Conservation (phyloP, 30 jellyfish, hydroid and myxozoan species). For the Cassiopea xamachana region DNA sequence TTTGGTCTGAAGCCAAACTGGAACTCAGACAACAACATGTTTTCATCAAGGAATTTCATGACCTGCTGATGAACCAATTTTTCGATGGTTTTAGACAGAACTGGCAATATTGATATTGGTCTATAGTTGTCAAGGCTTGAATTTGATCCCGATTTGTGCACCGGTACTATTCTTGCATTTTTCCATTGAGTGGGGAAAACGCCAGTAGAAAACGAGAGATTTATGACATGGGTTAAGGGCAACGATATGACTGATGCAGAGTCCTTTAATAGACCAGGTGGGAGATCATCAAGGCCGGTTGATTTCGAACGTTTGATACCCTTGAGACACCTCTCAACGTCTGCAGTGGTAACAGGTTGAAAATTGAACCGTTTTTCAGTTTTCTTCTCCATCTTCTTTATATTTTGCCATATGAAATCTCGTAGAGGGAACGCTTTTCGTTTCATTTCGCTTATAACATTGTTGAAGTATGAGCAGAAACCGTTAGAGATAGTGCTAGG, state of each 20-base stretch:
- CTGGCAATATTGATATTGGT: slow-evolving; percentile 49
- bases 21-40: slow-evolving; percentile 48
- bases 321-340: slow-evolving; percentile 34
- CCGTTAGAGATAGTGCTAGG: slow-evolving; percentile 64
- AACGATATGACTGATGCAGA: slow-evolving; percentile 37
- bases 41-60: slow-evolving; percentile 53
- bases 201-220: slow-evolving; percentile 54
- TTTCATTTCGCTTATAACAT: slow-evolving; percentile 68
- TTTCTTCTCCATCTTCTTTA: slow-evolving; percentile 47
- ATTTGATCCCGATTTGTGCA: slow-evolving; percentile 60
- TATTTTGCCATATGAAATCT: slow-evolving; percentile 54
- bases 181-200: slow-evolving; percentile 55
- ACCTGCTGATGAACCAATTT: slow-evolving; percentile 62
- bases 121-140: slow-evolving; percentile 46
- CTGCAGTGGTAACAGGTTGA: slow-evolving; percentile 41
- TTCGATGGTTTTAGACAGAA: slow-evolving; percentile 44
- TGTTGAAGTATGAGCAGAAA: slow-evolving; percentile 51
- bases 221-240: slow-evolving; percentile 65
- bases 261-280: slow-evolving; percentile 46
- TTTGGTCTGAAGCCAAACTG: slow-evolving; percentile 63
- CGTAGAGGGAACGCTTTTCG: slow-evolving; percentile 60
- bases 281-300: slow-evolving; percentile 62
- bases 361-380: slow-evolving; percentile 44
- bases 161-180: slow-evolving; percentile 62
- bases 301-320: slow-evolving; percentile 36